Conservation (phyloP, 2,113 vertebrate genomes). For the Leptobrachium ailaonicum region DNA sequence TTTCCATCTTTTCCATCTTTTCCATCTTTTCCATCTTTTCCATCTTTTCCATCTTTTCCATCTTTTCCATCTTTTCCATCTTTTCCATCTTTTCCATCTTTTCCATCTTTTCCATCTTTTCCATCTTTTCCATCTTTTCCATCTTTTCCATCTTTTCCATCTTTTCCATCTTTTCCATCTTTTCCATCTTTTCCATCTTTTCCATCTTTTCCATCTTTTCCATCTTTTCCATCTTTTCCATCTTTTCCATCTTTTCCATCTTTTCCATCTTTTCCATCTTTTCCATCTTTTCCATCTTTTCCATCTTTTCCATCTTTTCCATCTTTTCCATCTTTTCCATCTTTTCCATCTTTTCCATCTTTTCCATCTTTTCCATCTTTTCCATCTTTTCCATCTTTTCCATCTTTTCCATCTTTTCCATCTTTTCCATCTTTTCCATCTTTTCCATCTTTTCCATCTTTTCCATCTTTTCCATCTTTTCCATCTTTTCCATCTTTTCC, state of each 20-base stretch:
- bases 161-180: slow-evolving; percentile 73
- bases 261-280: slow-evolving; percentile 72
- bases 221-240: slow-evolving; percentile 76
- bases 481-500: slow-evolving; percentile 74
- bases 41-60: slow-evolving; percentile 70
- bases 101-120: slow-evolving; percentile 71
- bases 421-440: slow-evolving; percentile 74
- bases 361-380: slow-evolving; percentile 71
- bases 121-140: slow-evolving; percentile 73
- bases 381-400: slow-evolving; percentile 77
- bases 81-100: slow-evolving; percentile 75
- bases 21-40: slow-evolving; percentile 72
- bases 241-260: slow-evolving; percentile 74
- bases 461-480: slow-evolving; percentile 77
- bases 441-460: slow-evolving; percentile 70
- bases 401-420: slow-evolving; percentile 73
- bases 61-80: slow-evolving; percentile 75
- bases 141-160: slow-evolving; percentile 75
- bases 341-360: slow-evolving; percentile 72
- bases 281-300: slow-evolving; percentile 70
- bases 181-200: slow-evolving; percentile 73
- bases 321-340: slow-evolving; percentile 73
- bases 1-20: slow-evolving; percentile 76
- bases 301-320: slow-evolving; percentile 77
- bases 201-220: slow-evolving; percentile 71